phyloP scores from a whole-genome alignment of 1,140 invertebrate genomes.

The Saccostrea cuccullata region DNA sequence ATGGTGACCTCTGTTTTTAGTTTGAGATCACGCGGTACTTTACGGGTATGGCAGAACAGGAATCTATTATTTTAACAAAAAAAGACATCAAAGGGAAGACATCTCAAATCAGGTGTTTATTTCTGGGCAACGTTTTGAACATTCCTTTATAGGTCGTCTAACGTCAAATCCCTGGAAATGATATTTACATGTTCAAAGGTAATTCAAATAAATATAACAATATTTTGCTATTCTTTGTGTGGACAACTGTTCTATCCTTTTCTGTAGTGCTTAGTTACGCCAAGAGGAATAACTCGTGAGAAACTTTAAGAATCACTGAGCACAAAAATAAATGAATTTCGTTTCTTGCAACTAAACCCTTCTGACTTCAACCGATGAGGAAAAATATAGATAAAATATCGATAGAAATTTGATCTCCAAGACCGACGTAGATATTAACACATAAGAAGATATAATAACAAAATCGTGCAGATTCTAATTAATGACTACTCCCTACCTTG shows the following conservation, averaged over 20 bases:
- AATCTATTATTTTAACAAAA: not conserved
- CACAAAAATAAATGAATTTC: not conserved
- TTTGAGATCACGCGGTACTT: not conserved
- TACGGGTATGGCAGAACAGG: not conserved
- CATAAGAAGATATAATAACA: no score
- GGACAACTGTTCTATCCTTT: not conserved
- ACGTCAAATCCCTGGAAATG: not conserved
- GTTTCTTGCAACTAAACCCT: no score
- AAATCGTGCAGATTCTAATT: not conserved
- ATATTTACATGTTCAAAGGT: not conserved
- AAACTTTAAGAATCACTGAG: not conserved
- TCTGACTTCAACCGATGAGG: not conserved
- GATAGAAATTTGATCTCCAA: no score
- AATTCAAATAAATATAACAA: not conserved
- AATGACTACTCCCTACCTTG: conserved; percentile 27
- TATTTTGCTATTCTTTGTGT: not conserved
- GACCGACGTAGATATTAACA: no score
- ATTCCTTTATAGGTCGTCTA: not conserved
- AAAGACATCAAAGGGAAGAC: not conserved
- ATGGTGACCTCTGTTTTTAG: not conserved
- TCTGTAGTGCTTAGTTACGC: not conserved
- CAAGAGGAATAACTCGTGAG: not conserved
- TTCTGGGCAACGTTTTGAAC: not conserved
- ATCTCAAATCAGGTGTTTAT: not conserved
- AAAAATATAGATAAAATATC: not conserved